Conservation (phyloP, 1,140 invertebrate species). For the Lethocerus indicus region DNA sequence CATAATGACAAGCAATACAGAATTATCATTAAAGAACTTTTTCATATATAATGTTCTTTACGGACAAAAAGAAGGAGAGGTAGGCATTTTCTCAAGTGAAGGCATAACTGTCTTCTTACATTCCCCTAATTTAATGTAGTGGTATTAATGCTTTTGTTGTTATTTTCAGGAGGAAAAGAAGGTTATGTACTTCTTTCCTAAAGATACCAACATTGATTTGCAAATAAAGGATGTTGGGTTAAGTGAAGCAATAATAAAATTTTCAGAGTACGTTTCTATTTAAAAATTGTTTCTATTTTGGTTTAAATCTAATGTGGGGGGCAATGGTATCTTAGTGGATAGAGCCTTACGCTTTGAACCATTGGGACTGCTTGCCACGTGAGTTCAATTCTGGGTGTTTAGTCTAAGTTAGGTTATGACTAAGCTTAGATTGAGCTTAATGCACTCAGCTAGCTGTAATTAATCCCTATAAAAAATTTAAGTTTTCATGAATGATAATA, state of each 20-base stretch:
- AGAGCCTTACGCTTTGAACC: constrained; percentile 19
- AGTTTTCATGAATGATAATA: neutral
- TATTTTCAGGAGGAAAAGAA: constrained; percentile 70
- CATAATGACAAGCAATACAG: constrained; percentile 3
- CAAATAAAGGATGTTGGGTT: constrained; percentile 81
- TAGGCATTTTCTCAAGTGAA: constrained; percentile 11
- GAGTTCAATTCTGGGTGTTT: constrained; percentile 15
- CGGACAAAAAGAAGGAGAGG: constrained; percentile 17
- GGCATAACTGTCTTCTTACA: neutral
- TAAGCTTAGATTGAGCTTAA: too few relatives aligned
- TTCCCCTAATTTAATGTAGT: constrained; percentile 19
- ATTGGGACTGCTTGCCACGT: constrained; percentile 4
- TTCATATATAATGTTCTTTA: constrained; percentile 17
- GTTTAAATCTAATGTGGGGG: neutral
- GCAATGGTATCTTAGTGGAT: too few relatives aligned
- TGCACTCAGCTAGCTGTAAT: constrained; percentile 2
- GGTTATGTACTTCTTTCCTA: constrained; percentile 73
- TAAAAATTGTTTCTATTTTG: neutral
- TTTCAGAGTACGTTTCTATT: constrained; percentile 52
- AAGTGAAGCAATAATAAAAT: constrained; percentile 82
- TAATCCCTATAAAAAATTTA: neutral
- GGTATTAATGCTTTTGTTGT: neutral
- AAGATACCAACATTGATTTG: constrained; percentile 53
- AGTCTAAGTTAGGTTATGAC: constrained; percentile 7
- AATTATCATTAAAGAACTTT: constrained; percentile 18